phyloP scores from a whole-genome alignment of 2,888 invertebrate species.

The Cheilosia variabilis region DNA sequence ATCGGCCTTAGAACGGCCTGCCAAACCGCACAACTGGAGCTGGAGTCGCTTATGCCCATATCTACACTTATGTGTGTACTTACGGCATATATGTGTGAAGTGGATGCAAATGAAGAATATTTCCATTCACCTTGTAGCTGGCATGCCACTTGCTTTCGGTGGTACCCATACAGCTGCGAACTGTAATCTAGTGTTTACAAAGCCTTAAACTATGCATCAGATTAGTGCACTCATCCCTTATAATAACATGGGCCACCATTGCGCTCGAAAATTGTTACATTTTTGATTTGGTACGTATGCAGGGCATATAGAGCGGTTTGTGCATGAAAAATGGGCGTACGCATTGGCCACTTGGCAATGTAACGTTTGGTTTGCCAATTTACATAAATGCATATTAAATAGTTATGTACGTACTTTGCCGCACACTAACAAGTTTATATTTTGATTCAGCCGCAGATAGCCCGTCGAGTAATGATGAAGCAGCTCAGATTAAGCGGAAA shows the following conservation, averaged over 20 bases:
- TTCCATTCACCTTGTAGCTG: conserved; percentile 24
- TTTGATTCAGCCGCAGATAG: conserved; percentile 47
- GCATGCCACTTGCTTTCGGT: conserved; percentile 8
- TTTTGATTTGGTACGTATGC: conserved; percentile 25
- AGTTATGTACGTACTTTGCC: conserved; percentile 24
- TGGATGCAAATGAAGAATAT: conserved; percentile 59
- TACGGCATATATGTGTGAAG: conserved; percentile 27
- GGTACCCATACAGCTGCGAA: conserved; percentile 33
- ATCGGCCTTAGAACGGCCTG: conserved; percentile 61
- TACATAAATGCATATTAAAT: conserved; percentile 68
- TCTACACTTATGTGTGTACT: background rate
- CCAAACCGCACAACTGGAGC: conserved; percentile 29
- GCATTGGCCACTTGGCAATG: conserved; percentile 38
- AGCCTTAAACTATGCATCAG: conserved; percentile 72
- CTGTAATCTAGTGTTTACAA: conserved; percentile 67
- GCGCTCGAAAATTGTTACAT: conserved; percentile 50
- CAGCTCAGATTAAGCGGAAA: conserved; percentile 27
- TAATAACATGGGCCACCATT: conserved; percentile 56
- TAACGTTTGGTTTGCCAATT: conserved; percentile 42
- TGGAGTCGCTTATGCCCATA: conserved; percentile 15
- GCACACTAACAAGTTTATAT: conserved; percentile 60
- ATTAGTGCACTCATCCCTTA: conserved; percentile 66
- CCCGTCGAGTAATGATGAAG: conserved; percentile 37
- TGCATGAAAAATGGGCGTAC: conserved; percentile 26
- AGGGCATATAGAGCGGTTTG: conserved; percentile 2